Evolutionary conservation across 2,113 vertebrate species (phyloP).

Genomic region (Gorsachius goisagi): DNA sequence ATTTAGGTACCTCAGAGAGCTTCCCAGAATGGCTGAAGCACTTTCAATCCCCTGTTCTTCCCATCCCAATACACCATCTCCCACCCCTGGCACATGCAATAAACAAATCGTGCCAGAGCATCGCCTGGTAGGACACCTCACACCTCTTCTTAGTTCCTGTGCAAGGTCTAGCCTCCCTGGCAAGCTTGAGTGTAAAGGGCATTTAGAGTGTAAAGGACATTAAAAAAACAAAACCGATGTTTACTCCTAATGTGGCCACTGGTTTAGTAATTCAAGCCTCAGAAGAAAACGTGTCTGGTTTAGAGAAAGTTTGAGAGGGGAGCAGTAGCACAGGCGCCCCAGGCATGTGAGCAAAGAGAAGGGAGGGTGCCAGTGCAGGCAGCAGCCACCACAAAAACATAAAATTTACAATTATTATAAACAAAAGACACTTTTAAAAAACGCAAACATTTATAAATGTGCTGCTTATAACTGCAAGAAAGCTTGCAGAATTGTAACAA

Average conservation of each 20-base stretch:
- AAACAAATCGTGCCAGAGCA: not conserved
- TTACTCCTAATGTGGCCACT: not conserved
- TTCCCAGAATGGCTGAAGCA: not conserved
- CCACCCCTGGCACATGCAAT: not conserved
- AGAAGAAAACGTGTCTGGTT: not conserved
- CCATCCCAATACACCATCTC: not conserved
- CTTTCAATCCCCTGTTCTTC: not conserved
- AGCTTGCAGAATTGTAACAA: not conserved
- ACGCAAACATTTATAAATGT: not conserved
- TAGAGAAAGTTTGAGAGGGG: not conserved
- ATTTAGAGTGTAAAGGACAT: not conserved
- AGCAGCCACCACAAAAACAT: not conserved
- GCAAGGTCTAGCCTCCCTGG: not conserved
- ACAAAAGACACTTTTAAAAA: not conserved
- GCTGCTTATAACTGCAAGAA: not conserved
- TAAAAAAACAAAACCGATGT: not conserved
- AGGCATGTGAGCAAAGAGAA: not conserved
- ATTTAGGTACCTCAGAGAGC: not conserved
- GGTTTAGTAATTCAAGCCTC: not conserved
- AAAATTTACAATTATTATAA: not conserved
- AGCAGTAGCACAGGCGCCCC: not conserved
- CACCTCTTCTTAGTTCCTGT: not conserved
- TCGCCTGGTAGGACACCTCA: not conserved
- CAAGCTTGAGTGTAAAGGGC: not conserved
- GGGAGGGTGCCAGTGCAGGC: not conserved